phyloP scores from a whole-genome alignment of 2,888 invertebrate genomes.

The Latrodectus elegans region DNA sequence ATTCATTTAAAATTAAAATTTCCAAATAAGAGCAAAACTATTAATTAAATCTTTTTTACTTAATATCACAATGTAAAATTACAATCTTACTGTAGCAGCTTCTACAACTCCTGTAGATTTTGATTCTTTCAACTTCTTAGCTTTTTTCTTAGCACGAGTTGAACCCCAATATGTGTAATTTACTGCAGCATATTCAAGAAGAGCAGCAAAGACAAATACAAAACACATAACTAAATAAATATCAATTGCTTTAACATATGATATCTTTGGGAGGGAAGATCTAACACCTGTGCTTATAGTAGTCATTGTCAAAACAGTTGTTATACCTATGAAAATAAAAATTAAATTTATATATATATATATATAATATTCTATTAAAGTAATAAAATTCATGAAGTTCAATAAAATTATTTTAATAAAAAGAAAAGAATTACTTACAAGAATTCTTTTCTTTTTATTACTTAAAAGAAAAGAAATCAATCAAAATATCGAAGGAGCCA shows the following conservation, averaged over 20 bases:
- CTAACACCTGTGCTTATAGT: constrained; percentile 98
- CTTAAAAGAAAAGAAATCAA: too few species aligned
- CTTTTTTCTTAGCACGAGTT: constrained; percentile 90
- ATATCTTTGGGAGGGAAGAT: constrained; percentile 95
- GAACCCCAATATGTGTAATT: constrained; percentile 99
- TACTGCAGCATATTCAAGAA: constrained; percentile 97
- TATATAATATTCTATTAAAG: background rate
- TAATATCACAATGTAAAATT: background rate
- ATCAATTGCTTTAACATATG: constrained; percentile 98
- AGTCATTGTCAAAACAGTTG: constrained; percentile 98
- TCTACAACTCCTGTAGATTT: constrained; percentile 38
- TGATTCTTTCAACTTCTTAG: constrained; percentile 78
- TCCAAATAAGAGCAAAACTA: too few species aligned
- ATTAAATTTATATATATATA: background rate
- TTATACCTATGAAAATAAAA: constrained; percentile 84
- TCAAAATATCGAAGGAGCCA: too few species aligned
- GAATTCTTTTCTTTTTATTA: too few species aligned
- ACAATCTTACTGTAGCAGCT: constrained; percentile 26
- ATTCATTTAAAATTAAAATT: too few species aligned
- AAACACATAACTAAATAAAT: constrained; percentile 99
- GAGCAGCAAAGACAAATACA: constrained; percentile 97
- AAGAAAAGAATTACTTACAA: too few species aligned
- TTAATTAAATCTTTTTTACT: too few species aligned
- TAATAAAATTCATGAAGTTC: background rate
- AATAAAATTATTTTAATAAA: too few species aligned